phyloP scores from a whole-genome alignment of 2,888 invertebrate species.

The Harpalus rufipes region DNA sequence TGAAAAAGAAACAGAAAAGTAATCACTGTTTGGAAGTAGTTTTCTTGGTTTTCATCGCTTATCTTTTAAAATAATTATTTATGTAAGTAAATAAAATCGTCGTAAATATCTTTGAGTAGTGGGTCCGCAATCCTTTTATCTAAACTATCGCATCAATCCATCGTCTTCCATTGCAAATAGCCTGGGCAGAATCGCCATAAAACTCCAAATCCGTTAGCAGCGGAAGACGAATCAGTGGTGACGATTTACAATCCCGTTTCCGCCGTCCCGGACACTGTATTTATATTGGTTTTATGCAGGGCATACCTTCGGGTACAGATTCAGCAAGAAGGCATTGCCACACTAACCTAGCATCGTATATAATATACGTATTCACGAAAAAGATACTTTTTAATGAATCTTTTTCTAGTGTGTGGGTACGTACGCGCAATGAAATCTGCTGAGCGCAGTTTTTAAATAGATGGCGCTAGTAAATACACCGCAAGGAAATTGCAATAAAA shows the following conservation, averaged over 20 bases:
- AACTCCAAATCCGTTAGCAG: conserved; percentile 62
- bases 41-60: neutral
- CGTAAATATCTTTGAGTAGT: conserved; percentile 15
- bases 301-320: conserved; percentile 16
- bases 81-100: conserved; percentile 39
- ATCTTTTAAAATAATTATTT: conserved; percentile 18
- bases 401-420: conserved; percentile 16
- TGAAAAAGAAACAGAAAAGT: too few species aligned
- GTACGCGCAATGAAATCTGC: conserved; percentile 67
- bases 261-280: conserved; percentile 55
- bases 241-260: conserved; percentile 64
- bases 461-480: conserved; percentile 64
- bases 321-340: neutral
- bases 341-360: neutral
- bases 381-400: neutral
- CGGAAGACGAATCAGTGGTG: conserved; percentile 66
- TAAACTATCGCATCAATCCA: conserved; percentile 63
- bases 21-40: too few species aligned
- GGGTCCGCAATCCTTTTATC: conserved; percentile 47
- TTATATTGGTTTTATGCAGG: conserved; percentile 66
- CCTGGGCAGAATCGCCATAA: conserved; percentile 55
- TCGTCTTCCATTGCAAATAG: conserved; percentile 64
- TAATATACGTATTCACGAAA: neutral
- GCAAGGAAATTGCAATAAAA: conserved; percentile 68
- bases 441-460: conserved; percentile 68